These are phyloP conservation scores for Periophthalmodon schlosseri DNA, from an alignment of 2,113 vertebrate species.

Conservation along the genomic window DNA sequence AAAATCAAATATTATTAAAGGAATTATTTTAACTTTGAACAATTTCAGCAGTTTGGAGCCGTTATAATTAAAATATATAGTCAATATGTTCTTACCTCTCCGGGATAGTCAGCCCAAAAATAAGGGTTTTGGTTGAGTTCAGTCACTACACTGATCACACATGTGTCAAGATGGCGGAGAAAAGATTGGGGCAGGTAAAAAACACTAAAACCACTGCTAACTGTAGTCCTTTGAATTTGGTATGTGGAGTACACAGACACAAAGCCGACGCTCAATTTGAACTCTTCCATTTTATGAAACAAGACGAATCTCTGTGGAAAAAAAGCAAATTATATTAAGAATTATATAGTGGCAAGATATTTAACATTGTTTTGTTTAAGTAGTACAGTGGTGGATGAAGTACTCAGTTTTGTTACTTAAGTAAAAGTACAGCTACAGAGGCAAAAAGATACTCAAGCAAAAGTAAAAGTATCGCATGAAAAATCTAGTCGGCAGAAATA, in stretches of 20 bases:
- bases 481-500: no score
- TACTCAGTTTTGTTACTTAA: no score
- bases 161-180: constrained; percentile 28
- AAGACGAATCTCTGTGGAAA: constrained; percentile 64
- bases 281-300: constrained; percentile 27
- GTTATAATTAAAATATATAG: no score
- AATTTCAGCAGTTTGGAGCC: neutral
- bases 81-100: constrained; percentile 61
- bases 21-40: neutral
- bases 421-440: no score
- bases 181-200: constrained; percentile 68
- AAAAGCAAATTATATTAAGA: constrained; percentile 14
- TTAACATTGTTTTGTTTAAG: neutral
- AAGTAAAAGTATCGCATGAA: no score
- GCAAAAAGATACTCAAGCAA: no score
- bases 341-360: neutral
- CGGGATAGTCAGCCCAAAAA: constrained; percentile 19
- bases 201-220: constrained; percentile 46
- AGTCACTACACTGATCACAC: constrained; percentile 69
- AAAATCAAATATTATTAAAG: neutral
- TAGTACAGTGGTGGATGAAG: neutral
- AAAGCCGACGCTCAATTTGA: constrained; percentile 47
- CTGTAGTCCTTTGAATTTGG: constrained; percentile 33
- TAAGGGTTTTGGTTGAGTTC: constrained; percentile 68
- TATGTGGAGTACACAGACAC: constrained; percentile 47